Conservation (phyloP, 2,888 invertebrate genomes). For the Platycnemis pennipes region DNA sequence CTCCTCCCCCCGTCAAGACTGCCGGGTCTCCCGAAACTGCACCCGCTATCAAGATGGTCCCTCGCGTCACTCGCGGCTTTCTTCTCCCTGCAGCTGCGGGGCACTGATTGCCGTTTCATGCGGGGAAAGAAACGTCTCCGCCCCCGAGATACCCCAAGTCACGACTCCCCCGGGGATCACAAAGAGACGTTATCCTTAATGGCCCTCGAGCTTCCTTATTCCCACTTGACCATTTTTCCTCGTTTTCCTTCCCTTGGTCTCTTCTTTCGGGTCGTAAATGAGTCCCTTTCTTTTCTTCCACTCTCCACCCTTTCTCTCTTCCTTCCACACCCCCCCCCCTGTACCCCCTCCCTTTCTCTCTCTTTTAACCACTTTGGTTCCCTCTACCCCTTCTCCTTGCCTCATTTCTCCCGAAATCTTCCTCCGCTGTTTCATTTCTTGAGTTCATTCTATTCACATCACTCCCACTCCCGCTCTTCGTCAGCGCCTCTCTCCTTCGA, state of each 20-base stretch:
- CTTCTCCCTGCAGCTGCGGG: neutral
- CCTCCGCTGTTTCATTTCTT: neutral
- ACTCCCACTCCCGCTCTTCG: neutral
- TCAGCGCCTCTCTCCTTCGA: too few relatives aligned
- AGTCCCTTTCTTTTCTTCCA: neutral
- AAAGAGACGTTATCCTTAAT: constrained; percentile 39
- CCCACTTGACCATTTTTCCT: constrained; percentile 31
- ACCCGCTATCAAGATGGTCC: neutral
- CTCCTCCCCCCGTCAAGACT: neutral
- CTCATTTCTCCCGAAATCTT: neutral
- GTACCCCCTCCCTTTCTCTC: neutral
- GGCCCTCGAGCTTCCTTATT: constrained; percentile 9
- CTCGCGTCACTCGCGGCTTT: neutral
- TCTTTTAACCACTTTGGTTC: neutral
- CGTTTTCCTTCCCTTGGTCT: neutral
- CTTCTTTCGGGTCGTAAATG: neutral
- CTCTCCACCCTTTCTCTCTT: neutral
- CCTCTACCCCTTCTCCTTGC: neutral
- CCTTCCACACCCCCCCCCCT: neutral
- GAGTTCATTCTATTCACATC: too few relatives aligned
- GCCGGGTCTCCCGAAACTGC: neutral
- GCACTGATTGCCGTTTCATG: constrained; percentile 29
- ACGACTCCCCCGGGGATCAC: neutral
- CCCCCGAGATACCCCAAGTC: neutral
- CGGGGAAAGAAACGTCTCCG: neutral